Evolutionary conservation across 1,140 invertebrate genomes (phyloP).

Genomic region (Samia ricini): DNA sequence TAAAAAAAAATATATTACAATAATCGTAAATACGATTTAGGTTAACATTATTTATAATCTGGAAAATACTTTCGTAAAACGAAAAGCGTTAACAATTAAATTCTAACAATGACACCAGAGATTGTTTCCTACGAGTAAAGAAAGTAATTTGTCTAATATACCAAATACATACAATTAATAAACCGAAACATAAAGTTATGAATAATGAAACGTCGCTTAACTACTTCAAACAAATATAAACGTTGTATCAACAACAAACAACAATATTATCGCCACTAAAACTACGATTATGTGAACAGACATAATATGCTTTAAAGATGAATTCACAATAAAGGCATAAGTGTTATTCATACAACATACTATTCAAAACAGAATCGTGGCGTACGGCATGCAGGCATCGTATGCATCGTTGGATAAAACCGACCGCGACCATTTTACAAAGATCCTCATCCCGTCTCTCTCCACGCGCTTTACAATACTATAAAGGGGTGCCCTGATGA

Average conservation of each 20-base stretch:
- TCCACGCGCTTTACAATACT: background rate
- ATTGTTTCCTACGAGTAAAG: too few species aligned
- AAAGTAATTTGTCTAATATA: too few species aligned
- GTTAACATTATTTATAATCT: too few species aligned
- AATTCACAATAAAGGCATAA: background rate
- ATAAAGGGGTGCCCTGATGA: background rate
- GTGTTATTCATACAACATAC: background rate
- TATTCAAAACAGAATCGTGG: conserved; percentile 9
- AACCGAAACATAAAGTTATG: too few species aligned
- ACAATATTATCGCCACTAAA: conserved; percentile 13
- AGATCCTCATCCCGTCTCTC: background rate
- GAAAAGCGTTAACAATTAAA: too few species aligned
- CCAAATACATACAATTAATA: too few species aligned
- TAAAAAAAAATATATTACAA: too few species aligned
- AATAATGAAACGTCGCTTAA: too few species aligned
- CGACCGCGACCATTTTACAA: background rate
- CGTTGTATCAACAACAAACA: background rate
- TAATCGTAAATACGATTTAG: too few species aligned
- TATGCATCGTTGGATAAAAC: conserved; percentile 10
- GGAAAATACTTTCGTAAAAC: too few species aligned
- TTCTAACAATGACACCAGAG: too few species aligned
- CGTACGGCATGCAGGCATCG: background rate
- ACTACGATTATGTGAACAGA: background rate
- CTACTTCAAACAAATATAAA: too few species aligned
- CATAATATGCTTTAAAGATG: background rate